Conservation (phyloP, 2,888 invertebrate species). For the Lasioglossum calceatum region DNA sequence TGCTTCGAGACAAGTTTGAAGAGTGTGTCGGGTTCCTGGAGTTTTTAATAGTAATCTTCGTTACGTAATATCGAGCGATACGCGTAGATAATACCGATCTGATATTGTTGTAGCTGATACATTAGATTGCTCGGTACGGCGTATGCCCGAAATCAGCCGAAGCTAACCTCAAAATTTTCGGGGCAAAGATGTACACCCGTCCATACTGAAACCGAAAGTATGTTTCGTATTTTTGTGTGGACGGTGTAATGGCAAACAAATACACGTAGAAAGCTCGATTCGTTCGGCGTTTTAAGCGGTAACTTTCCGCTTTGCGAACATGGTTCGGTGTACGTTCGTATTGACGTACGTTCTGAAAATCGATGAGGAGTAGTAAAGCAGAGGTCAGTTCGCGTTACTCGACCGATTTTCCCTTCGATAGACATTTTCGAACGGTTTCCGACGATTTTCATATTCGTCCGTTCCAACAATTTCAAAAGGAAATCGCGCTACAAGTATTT, state of each 20-base stretch:
- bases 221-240: neutral
- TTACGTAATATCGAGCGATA: neutral
- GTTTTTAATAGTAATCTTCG: neutral
- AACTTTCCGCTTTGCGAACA: slow-evolving; percentile 28
- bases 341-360: slow-evolving; percentile 58
- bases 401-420: slow-evolving; percentile 38
- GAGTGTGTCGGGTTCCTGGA: neutral
- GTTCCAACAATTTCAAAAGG: neutral
- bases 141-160: slow-evolving; percentile 7
- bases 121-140: slow-evolving; percentile 16
- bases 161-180: slow-evolving; percentile 59
- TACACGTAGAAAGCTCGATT: neutral
- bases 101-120: slow-evolving; percentile 6
- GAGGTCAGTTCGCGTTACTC: slow-evolving; percentile 51
- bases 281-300: slow-evolving; percentile 6
- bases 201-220: neutral
- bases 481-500: neutral
- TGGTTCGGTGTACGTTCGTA: slow-evolving; percentile 39
- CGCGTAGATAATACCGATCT: neutral
- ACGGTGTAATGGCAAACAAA: neutral
- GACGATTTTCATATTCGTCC: neutral
- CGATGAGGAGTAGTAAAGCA: slow-evolving; percentile 48
- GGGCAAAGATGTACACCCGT: neutral
- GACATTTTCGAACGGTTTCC: slow-evolving; percentile 19
- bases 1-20: neutral